Conservation (phyloP, 1,140 invertebrate species). For the Aradophagus sp. region DNA sequence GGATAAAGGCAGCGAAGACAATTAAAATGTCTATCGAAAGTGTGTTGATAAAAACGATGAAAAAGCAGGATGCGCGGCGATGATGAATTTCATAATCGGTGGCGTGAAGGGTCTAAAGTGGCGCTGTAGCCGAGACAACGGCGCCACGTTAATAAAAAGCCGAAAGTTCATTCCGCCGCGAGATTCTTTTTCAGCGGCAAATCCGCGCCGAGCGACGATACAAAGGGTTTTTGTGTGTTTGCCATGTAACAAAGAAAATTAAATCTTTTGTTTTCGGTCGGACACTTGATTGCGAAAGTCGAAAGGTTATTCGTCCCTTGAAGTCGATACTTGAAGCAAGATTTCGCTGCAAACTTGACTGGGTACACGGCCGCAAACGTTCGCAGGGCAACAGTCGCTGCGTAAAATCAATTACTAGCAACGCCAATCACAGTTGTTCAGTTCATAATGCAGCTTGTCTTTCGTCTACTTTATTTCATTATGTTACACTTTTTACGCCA, state of each 20-base stretch:
- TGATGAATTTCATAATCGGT: no score
- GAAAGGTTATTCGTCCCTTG: slow-evolving; percentile 34
- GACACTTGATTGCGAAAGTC: slow-evolving; percentile 18
- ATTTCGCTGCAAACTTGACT: slow-evolving; percentile 31
- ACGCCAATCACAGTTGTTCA: slow-evolving; percentile 28
- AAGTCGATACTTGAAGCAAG: slow-evolving; percentile 39
- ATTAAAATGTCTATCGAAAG: no score
- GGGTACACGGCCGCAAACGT: slow-evolving; percentile 21
- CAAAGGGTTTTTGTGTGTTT: slow-evolving; percentile 21
- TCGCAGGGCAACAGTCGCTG: slow-evolving; percentile 16
- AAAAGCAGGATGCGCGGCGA: no score
- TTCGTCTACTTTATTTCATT: no score
- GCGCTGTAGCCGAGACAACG: no score
- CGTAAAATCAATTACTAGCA: slow-evolving; percentile 27
- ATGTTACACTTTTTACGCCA: no score
- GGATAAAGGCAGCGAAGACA: no score
- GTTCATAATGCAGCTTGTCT: slow-evolving; percentile 14
- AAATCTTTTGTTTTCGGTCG: slow-evolving; percentile 32
- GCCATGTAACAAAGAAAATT: slow-evolving; percentile 32
- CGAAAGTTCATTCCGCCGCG: no score
- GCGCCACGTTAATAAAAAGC: no score
- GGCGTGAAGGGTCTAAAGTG: no score
- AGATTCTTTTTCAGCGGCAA: slow-evolving; percentile 30
- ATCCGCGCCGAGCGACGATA: slow-evolving; percentile 9
- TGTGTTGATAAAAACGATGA: no score